phyloP scores from a whole-genome alignment of 2,888 invertebrate genomes.

The Mesopsocus fuscifrons region DNA sequence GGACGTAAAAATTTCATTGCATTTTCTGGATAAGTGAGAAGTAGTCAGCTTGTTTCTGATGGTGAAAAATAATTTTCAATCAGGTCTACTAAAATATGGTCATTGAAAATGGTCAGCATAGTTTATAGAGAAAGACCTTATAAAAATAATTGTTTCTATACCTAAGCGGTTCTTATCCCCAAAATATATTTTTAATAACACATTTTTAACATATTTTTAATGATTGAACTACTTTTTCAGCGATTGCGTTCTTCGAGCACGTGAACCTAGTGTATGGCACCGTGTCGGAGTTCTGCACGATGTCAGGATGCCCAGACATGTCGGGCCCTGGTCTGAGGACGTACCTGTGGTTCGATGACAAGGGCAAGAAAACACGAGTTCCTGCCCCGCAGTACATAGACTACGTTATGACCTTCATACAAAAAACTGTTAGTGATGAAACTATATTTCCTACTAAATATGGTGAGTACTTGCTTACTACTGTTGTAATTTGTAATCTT shows the following conservation, averaged over 20 bases:
- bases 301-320: constrained; percentile 91
- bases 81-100: too few relatives aligned
- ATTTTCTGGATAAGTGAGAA: too few relatives aligned
- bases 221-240: too few relatives aligned
- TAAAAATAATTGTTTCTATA: too few relatives aligned
- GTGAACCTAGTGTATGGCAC: constrained; percentile 97
- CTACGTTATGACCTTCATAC: constrained; percentile 96
- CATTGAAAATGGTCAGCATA: too few relatives aligned
- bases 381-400: constrained; percentile 97
- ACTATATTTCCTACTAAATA: constrained; percentile 96
- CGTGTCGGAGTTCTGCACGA: constrained; percentile 96
- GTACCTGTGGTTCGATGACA: constrained; percentile 97
- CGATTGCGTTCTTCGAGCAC: constrained; percentile 96
- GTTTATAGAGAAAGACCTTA: too few relatives aligned
- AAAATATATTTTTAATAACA: too few relatives aligned
- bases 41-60: too few relatives aligned
- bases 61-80: too few relatives aligned
- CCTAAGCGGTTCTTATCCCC: too few relatives aligned
- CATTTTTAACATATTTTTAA: too few relatives aligned
- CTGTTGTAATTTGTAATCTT: constrained; percentile 14
- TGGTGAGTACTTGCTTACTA: constrained; percentile 45
- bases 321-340: constrained; percentile 89
- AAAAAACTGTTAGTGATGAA: constrained; percentile 94
- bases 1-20: too few relatives aligned
- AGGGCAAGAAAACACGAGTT: constrained; percentile 93